Evolutionary conservation across 2,888 invertebrate genomes (phyloP).

Genomic region (Pterostichus madidus): DNA sequence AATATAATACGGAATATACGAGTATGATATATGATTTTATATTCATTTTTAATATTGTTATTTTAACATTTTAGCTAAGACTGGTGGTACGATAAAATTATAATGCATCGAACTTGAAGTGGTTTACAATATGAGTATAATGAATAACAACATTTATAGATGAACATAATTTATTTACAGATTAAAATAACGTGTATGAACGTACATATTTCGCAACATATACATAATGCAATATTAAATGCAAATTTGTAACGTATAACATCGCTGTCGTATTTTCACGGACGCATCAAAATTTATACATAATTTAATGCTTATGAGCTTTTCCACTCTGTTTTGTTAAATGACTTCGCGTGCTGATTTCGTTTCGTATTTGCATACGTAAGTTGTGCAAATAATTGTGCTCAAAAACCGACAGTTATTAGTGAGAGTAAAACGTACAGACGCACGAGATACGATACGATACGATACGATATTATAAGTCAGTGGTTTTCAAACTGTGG

Average conservation of each 20-base stretch:
- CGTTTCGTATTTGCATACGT: slow-evolving; percentile 43
- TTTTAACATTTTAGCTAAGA: too few species aligned
- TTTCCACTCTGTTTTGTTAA: slow-evolving; percentile 42
- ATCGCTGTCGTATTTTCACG: background rate
- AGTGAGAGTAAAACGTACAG: background rate
- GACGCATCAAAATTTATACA: slow-evolving; percentile 51
- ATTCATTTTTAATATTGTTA: background rate
- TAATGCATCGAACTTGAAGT: too few species aligned
- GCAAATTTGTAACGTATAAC: slow-evolving; percentile 39
- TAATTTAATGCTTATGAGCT: slow-evolving; percentile 51
- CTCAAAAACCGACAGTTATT: slow-evolving; percentile 23
- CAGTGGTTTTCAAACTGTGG: too few species aligned
- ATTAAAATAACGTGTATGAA: slow-evolving; percentile 44
- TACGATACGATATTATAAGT: too few species aligned
- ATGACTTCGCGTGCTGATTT: slow-evolving; percentile 53
- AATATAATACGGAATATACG: too few species aligned
- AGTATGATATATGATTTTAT: too few species aligned
- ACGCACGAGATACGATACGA: background rate
- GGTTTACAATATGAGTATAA: too few species aligned
- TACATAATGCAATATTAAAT: slow-evolving; percentile 47
- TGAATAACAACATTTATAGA: too few species aligned
- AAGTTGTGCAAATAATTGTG: slow-evolving; percentile 44
- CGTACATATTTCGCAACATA: slow-evolving; percentile 5
- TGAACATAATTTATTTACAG: slow-evolving; percentile 36
- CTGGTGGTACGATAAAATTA: too few species aligned